Base-by-base conservation (phyloP, 2,888 invertebrate genomes). In the Chrysodeixis includens region DNA sequence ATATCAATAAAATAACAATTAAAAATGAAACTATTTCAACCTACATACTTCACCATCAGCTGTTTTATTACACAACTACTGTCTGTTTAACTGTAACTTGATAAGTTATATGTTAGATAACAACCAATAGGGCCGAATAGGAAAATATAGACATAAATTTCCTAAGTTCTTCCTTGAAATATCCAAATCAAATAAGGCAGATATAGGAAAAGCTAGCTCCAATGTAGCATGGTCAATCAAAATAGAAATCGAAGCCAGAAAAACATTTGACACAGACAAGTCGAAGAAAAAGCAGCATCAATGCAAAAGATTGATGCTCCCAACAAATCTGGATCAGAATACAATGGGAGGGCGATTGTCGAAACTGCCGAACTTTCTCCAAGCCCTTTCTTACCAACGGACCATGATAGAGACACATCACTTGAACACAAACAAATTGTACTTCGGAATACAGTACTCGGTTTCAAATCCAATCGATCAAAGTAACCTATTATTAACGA, bases 281-380 rank as follows among this genome's bases (percentile, higher is more conserved):
- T 88, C 87, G 86, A 86, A 86, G 82, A 88, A 89, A 82, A 78
- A 88, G 82, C 78, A 89, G 87, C 69, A 78, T 83, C 79, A 82
- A 84, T 81, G 83, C 83, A 84, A 87, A 87, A 92, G 92, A 91
- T 89, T 90, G 89, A 91, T 90, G 87, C 80, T 84, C 83, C 71
- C 78, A 87, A 88, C 85, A 86, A 90, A 92, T 92, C 81, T 89
- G 88, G 88, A 91, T 90, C 89, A 78, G 74, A 83, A 82, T 78
- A 92, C 90, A 91, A 92, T 88, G 81, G 84, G 40, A 71, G 77
- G 82, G 85, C 87, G 84, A 89, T 90, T 90, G 88, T 88, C 86
- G 87, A 91, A 92, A 87, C 85, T 82, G 82, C 84, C 83, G 68
- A 85, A 92, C 94, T 94, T 94, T 94, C 94, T 88, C 93, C 88